Evolutionary conservation across 2,888 invertebrate species (phyloP).

Genomic region (Dorcus hopei): DNA sequence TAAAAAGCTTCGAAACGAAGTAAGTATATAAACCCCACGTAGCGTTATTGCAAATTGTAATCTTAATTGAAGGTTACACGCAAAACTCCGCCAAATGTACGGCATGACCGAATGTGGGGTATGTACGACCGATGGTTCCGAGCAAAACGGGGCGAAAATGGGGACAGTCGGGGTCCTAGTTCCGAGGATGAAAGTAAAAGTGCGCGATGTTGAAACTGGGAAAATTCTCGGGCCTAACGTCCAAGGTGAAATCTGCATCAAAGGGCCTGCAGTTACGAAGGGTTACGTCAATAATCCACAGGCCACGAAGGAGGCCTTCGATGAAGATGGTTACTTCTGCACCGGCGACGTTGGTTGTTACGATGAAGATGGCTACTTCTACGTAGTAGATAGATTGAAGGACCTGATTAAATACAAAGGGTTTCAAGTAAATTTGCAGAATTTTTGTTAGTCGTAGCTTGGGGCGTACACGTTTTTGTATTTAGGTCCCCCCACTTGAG

Average conservation of each 20-base stretch:
- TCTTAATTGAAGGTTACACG: conserved; percentile 1
- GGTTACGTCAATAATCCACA: conserved; percentile 69
- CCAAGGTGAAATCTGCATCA: conserved; percentile 78
- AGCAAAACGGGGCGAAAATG: not conserved
- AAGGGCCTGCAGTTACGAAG: conserved; percentile 61
- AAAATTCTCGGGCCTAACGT: conserved; percentile 57
- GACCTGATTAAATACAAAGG: conserved; percentile 88
- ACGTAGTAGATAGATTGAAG: conserved; percentile 77
- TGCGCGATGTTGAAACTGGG: conserved; percentile 58
- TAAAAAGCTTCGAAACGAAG: not conserved
- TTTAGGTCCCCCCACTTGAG: conserved; percentile 70
- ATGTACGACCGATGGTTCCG: not conserved
- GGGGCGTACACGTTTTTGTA: not conserved
- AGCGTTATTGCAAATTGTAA: too few species aligned
- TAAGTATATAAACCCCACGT: not conserved
- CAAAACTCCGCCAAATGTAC: conserved; percentile 10
- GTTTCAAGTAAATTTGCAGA: conserved; percentile 58
- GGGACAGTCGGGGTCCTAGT: conserved; percentile 54
- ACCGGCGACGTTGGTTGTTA: conserved; percentile 80
- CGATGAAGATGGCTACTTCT: conserved; percentile 71
- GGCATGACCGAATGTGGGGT: conserved; percentile 15
- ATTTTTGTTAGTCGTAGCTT: not conserved
- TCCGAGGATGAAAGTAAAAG: conserved; percentile 59
- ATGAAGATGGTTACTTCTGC: conserved; percentile 69
- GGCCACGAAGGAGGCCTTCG: conserved; percentile 61